A percentile compares a stretch with the other conserved stretches of the same genome.
phyloP scores from a whole-genome alignment of 30 jellyfish, hydroid and myxozoan genomes.

The Sanderia malayensis region DNA sequence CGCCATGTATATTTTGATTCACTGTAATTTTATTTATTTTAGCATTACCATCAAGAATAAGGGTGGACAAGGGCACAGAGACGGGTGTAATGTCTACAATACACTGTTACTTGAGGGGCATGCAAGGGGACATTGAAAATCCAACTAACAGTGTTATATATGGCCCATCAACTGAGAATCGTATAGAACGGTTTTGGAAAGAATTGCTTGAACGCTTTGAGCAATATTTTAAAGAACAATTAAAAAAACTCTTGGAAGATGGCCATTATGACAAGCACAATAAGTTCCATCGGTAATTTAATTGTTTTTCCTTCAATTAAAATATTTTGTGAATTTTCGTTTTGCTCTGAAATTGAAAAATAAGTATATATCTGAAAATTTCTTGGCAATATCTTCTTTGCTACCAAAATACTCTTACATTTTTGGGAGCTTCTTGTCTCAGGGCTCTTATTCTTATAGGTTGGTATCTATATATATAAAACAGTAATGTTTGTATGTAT shows the following conservation, averaged over 20 bases:
- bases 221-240: too few relatives aligned
- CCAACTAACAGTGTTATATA: neutral
- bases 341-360: neutral
- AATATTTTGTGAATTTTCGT: neutral
- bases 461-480: too few relatives aligned
- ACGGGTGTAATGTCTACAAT: neutral
- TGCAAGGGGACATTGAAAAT: conserved; percentile 1
- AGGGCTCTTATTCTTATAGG: neutral
- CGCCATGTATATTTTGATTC: too few relatives aligned
- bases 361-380: neutral
- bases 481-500: too few relatives aligned
- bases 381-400: neutral
- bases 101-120: neutral
- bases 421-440: neutral
- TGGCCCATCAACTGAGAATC: neutral
- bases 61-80: conserved; percentile 5
- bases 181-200: neutral
- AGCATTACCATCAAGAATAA: neutral
- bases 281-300: neutral
- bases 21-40: too few relatives aligned
- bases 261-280: neutral
- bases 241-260: neutral
- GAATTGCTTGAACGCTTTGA: conserved; percentile 1
- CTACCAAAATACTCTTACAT: neutral
- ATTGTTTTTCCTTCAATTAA: neutral